phyloP scores from a whole-genome alignment of 2,113 vertebrate genomes.

The Phalacrocorax carbo region DNA sequence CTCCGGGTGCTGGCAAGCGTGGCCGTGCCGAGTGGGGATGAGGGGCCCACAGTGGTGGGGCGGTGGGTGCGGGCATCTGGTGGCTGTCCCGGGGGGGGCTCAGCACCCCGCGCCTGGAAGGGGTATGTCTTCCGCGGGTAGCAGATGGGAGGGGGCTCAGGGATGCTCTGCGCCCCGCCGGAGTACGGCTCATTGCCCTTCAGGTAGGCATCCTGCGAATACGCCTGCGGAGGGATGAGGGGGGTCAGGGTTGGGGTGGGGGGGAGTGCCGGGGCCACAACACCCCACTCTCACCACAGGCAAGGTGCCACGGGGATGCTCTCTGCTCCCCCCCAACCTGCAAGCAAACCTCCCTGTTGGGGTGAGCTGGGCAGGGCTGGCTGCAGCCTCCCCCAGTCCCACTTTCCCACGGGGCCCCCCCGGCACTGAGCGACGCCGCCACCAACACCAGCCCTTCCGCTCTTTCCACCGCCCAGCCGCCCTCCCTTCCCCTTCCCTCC shows the following conservation, averaged over 20 bases:
- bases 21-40: slow-evolving; percentile 73
- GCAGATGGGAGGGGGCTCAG: slow-evolving; percentile 88
- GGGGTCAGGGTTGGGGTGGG: not conserved
- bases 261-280: not conserved
- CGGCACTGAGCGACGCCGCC: rapidly evolving
- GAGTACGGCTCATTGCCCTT: slow-evolving; percentile 90
- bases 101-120: slow-evolving; percentile 58
- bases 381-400: rapidly evolving
- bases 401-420: not conserved
- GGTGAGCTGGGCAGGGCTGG: not conserved
- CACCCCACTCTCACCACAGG: rapidly evolving
- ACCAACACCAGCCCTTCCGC: rapidly evolving
- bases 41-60: slow-evolving; percentile 61
- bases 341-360: rapidly evolving
- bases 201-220: slow-evolving; percentile 96
- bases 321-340: not conserved
- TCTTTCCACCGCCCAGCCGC: not conserved
- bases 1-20: slow-evolving; percentile 54
- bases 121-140: slow-evolving; percentile 85
- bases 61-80: slow-evolving; percentile 79
- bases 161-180: slow-evolving; percentile 90
- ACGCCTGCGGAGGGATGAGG: slow-evolving; percentile 75
- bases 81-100: not conserved
- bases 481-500: not conserved
- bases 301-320: not conserved